Evolutionary conservation across 2,113 vertebrate species (phyloP).

Genomic region (Zeus faber): DNA sequence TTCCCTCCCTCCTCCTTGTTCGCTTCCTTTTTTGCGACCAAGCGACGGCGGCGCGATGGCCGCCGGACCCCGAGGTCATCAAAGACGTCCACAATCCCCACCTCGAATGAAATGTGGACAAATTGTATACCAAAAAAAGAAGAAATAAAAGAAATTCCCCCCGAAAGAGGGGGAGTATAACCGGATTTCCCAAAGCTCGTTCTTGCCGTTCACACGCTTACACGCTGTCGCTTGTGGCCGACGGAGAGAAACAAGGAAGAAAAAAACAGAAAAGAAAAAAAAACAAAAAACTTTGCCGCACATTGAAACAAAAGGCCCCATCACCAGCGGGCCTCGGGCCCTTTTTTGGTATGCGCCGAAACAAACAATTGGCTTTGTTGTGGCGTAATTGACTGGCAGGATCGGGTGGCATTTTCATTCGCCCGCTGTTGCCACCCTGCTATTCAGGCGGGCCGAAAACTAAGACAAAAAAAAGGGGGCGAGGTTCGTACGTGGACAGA

Average conservation of each 20-base stretch:
- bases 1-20: no score
- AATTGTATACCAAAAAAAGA: neutral
- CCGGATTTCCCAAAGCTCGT: conserved; percentile 25
- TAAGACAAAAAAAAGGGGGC: conserved; percentile 27
- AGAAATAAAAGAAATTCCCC: conserved; percentile 1
- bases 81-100: no score
- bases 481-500: neutral
- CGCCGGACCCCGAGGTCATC: no score
- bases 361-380: conserved; percentile 75
- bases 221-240: conserved; percentile 44
- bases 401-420: conserved; percentile 69
- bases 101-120: no score
- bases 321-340: conserved; percentile 54
- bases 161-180: no score
- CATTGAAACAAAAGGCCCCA: conserved; percentile 62
- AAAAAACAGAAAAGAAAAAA: conserved; percentile 14
- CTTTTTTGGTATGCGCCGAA: conserved; percentile 61
- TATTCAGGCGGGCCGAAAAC: conserved; percentile 36
- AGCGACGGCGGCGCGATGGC: no score
- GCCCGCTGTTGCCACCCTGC: conserved; percentile 74
- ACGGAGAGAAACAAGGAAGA: conserved; percentile 12
- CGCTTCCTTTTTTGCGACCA: no score
- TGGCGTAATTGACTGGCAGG: conserved; percentile 72
- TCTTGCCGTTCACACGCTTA: conserved; percentile 48
- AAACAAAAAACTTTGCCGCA: conserved; percentile 58